Evolutionary conservation across 2,113 vertebrate species (phyloP), one percentile per base, ranked within the genome.

Genomic region (Rhipidura dahli): DNA sequence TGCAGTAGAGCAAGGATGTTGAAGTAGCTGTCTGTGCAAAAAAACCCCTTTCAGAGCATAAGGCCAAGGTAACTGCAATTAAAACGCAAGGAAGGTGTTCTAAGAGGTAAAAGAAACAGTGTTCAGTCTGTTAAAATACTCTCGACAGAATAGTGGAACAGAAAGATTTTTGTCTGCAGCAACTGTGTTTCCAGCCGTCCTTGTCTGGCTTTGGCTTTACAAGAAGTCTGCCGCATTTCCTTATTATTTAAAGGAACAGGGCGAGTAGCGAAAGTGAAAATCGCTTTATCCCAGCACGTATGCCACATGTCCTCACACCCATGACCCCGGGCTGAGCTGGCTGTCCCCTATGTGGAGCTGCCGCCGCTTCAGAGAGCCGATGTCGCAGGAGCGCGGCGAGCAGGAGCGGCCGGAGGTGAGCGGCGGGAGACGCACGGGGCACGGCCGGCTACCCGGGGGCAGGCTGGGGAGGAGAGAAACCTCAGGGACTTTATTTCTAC

Each of bases 231-330:
- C 22, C 80, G 86, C 56, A 21, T 95, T 97, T 96, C 95, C 96
- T 96, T 83, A 71, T 96, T 77, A 89, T 95, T 97, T 97, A 94
- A 93, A 86, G 96, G 95, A 97, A 97, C 83, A 63, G 94, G 30
- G 51, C 16, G 23, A 73, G 83, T 42, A 96, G 86, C 76, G 96
- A 97, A 97, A 97, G 95, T 81, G 96, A 97, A 97, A 97, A 96
- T 51, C 21, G 28, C 44, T 39, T 6, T 45, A 92, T 96, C 72
- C 95, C 94, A 12, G 79, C 22, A 11, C 70, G 10, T 47, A n/a
- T 21, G 70, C 91, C 27, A 24, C 27, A 24, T 4, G 83, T 69
- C 87, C 89, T 78, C 59, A 11, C 10, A 24, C 70, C 75, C 53
- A 1, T 24, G 65, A 53, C 9, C 42, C 50, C 20, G 5, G 72